phyloP scores from a whole-genome alignment of 2,888 invertebrate species.

The Coenonympha arcania region DNA sequence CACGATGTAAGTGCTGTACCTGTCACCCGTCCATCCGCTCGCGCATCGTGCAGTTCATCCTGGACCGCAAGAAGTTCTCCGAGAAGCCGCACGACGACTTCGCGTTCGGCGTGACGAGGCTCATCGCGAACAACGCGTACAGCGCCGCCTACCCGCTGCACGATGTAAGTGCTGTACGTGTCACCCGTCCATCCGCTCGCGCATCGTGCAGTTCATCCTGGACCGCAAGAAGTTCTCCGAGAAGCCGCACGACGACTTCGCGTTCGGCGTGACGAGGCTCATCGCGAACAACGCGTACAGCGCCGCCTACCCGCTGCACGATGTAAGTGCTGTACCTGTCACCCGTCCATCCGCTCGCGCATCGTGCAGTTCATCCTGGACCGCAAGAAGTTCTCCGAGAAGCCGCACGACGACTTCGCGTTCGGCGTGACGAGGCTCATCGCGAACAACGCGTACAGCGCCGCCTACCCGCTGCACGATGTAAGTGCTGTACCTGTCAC shows the following conservation, averaged over 20 bases:
- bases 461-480: conserved; percentile 91
- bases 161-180: conserved; percentile 87
- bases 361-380: conserved; percentile 95
- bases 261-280: conserved; percentile 86
- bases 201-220: conserved; percentile 93
- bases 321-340: no score
- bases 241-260: conserved; percentile 78
- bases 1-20: conserved; percentile 91
- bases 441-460: conserved; percentile 80
- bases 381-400: conserved; percentile 84
- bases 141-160: conserved; percentile 90
- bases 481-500: no score
- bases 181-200: conserved; percentile 86
- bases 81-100: conserved; percentile 78
- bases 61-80: conserved; percentile 89
- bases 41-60: conserved; percentile 92
- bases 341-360: conserved; percentile 86
- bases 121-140: conserved; percentile 82
- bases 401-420: conserved; percentile 79
- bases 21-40: conserved; percentile 88
- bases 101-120: conserved; percentile 85
- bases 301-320: conserved; percentile 91
- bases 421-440: conserved; percentile 87
- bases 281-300: conserved; percentile 81
- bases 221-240: conserved; percentile 88